Percentiles rank a stretch among this genome's conserved stretches.
phyloP scores from a whole-genome alignment of 2,113 vertebrate genomes.

The Brachyistius frenatus region DNA sequence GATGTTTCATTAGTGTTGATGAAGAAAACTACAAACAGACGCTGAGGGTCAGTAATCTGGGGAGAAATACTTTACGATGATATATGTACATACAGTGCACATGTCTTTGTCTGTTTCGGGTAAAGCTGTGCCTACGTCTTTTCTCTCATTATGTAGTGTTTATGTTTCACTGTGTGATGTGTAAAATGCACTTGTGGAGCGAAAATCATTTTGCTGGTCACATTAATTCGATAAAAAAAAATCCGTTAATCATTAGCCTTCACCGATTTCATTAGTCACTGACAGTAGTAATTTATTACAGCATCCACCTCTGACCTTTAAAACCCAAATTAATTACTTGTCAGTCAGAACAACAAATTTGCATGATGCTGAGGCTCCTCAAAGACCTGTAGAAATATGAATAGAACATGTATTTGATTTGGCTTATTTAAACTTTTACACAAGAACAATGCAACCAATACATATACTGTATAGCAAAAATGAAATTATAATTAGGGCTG shows the following conservation, averaged over 20 bases:
- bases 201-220: slow-evolving; percentile 16
- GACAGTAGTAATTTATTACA: slow-evolving; percentile 43
- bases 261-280: slow-evolving; percentile 54
- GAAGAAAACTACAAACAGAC: slow-evolving; percentile 73
- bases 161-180: not conserved
- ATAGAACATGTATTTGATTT: not conserved
- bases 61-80: slow-evolving; percentile 68
- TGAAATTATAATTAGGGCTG: not conserved
- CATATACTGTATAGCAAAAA: not conserved
- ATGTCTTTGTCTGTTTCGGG: slow-evolving; percentile 44
- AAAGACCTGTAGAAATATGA: not conserved
- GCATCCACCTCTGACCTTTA: slow-evolving; percentile 53
- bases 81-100: slow-evolving; percentile 46
- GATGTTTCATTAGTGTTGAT: slow-evolving; percentile 79
- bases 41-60: slow-evolving; percentile 73
- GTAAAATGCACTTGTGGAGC: not conserved
- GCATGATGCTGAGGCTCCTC: slow-evolving; percentile 6
- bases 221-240: slow-evolving; percentile 54
- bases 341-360: slow-evolving; percentile 35
- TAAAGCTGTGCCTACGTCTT: not conserved
- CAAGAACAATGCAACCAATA: not conserved
- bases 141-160: not conserved
- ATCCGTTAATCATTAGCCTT: slow-evolving; percentile 58
- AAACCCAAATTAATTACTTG: slow-evolving; percentile 55
- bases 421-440: too few relatives aligned